These are phyloP conservation scores for Carlito syrichta DNA, from an alignment of 2,113 vertebrate species.

Conservation along the genomic window DNA sequence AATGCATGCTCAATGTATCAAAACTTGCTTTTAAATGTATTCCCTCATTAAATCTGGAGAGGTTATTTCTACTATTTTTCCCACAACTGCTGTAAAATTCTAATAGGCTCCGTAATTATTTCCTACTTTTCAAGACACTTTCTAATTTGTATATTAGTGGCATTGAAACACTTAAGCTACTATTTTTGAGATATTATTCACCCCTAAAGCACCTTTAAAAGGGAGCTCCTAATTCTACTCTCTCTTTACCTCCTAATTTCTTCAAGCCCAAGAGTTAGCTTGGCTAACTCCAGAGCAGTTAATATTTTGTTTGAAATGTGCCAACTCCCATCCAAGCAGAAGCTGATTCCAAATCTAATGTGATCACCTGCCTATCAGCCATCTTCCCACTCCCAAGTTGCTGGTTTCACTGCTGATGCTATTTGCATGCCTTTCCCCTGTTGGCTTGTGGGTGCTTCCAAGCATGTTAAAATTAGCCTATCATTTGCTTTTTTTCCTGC, in stretches of 20 bases:
- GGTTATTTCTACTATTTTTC: slow-evolving; percentile 55
- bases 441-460: not conserved
- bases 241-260: slow-evolving; percentile 57
- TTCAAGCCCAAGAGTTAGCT: slow-evolving; percentile 30
- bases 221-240: slow-evolving; percentile 29
- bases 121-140: slow-evolving; percentile 64
- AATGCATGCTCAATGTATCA: slow-evolving; percentile 35
- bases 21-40: slow-evolving; percentile 48
- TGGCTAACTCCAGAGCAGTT: slow-evolving; percentile 31
- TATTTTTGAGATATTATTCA: slow-evolving; percentile 48
- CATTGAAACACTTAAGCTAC: slow-evolving; percentile 50
- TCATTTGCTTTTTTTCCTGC: not conserved
- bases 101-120: slow-evolving; percentile 66
- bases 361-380: not conserved
- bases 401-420: too few species aligned
- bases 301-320: slow-evolving; percentile 29
- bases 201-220: slow-evolving; percentile 48
- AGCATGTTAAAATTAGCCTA: not conserved
- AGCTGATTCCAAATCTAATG: not conserved
- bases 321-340: not conserved
- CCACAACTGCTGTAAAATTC: slow-evolving; percentile 48
- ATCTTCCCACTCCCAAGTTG: not conserved
- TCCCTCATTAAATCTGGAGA: slow-evolving; percentile 55
- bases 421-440: not conserved
- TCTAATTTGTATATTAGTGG: slow-evolving; percentile 63